Base-by-base conservation (phyloP, 2,888 invertebrate genomes). In the Andrena bucephala region DNA sequence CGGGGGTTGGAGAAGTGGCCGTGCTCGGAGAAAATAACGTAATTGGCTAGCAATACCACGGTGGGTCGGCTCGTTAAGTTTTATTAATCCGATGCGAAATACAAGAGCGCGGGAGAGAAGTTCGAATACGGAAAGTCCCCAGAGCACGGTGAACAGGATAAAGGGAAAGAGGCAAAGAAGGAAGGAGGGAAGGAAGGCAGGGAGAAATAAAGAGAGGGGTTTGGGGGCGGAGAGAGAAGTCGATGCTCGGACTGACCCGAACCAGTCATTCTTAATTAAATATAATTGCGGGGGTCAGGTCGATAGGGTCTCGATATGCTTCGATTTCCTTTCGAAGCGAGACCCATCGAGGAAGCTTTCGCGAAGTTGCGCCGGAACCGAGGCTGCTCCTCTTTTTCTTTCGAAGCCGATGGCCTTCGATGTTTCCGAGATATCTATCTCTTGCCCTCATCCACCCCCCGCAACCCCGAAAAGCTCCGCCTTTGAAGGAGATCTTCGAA, bases 341-440 rank as follows among this genome's bases (percentile, higher is more conserved):
- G 31, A 54, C 60, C 52, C 33, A 29, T 66, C 68, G 60, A 16
- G 29, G 57, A 72, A 62, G 80, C 71, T 85, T 62, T 76, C 65
- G 62, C 67, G 6, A 73, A 83, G 65, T 68, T 74, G 66, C 75
- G 77, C 50, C 20, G 27, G 60, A 27, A 70, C 20, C 42, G 42
- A 42, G 33, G 50, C 16, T n/a, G 33, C 71, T 69, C 81, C 77
- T 71, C 76, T 76, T 77, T 82, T 85, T 57, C 59, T 74, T 68
- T 79, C 73, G 72, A 80, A 71, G 36, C 65, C 70, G 74, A 80
- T 73, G 85, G 83, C 71, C 81, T 89, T 88, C 86, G 86, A 90
- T 87, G 85, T 87, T 81, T 78, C 84, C 85, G 71, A 87, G 89
- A 88, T 89, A 89, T 88, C 87, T 86, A 83, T 89, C 85, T 72